A percentile compares a stretch with the other conserved stretches of the same genome.
These are phyloP conservation scores for Vespertilio murinus DNA, from an alignment of 2,797 vertebrate genomes.

Conservation along the genomic window DNA sequence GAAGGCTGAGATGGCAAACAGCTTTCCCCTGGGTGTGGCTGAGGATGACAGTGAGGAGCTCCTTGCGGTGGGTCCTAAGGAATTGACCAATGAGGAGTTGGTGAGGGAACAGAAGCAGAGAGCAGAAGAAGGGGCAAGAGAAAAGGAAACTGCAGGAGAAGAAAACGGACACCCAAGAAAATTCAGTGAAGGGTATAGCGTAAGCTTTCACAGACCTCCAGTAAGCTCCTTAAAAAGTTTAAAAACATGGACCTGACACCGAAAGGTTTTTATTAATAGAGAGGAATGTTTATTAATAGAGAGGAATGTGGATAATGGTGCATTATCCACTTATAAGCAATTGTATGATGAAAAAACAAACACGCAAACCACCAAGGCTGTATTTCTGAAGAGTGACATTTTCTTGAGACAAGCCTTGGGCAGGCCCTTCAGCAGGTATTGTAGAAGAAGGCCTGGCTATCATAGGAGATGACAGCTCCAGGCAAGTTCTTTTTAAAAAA, in stretches of 20 bases:
- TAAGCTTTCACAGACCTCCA: background rate
- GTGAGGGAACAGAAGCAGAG: background rate
- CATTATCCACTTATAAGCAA: background rate
- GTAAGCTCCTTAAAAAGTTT: background rate
- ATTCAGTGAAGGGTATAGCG: background rate
- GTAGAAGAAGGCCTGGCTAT: background rate
- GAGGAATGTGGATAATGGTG: background rate
- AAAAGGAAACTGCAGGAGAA: background rate
- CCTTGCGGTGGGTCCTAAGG: too few relatives aligned
- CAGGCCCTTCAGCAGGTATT: background rate
- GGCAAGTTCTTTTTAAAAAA: too few relatives aligned
- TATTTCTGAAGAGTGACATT: background rate
- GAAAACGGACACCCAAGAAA: background rate
- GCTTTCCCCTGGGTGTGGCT: background rate
- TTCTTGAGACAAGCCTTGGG: background rate
- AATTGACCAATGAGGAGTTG: background rate
- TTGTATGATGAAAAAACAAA: background rate
- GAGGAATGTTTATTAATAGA: background rate
- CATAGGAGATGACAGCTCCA: background rate
- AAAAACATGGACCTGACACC: background rate
- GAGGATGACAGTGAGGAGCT: background rate
- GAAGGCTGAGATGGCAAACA: background rate
- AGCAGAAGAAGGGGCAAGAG: background rate
- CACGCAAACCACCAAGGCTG: background rate
- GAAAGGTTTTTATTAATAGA: background rate